Evolutionary conservation across 2,113 vertebrate genomes (phyloP).

Genomic region (Brachyistius frenatus): DNA sequence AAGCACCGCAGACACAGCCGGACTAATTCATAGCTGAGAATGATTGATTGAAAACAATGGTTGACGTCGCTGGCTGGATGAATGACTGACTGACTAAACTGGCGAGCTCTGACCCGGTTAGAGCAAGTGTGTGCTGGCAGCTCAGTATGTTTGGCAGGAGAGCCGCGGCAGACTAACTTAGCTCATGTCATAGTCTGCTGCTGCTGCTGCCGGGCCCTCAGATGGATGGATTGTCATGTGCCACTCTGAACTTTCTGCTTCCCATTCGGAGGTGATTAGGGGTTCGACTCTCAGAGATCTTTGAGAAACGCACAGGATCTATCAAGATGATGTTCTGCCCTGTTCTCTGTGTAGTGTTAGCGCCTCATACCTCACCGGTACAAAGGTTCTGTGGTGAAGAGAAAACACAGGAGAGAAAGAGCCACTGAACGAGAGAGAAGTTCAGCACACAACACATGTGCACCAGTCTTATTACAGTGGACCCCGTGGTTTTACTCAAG

Average conservation of each 20-base stretch:
- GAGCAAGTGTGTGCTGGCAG: slow-evolving; percentile 57
- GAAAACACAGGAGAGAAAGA: slow-evolving; percentile 16
- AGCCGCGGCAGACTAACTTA: slow-evolving; percentile 23
- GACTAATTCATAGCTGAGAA: slow-evolving; percentile 45
- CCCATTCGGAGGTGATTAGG: slow-evolving; percentile 43
- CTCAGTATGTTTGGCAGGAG: slow-evolving; percentile 16
- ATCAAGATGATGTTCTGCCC: slow-evolving; percentile 19
- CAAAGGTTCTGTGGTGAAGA: not conserved
- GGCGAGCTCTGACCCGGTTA: slow-evolving; percentile 37
- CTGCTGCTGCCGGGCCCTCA: slow-evolving; percentile 41
- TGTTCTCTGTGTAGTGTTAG: slow-evolving; percentile 31
- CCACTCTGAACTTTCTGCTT: slow-evolving; percentile 49
- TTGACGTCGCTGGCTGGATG: slow-evolving; percentile 37
- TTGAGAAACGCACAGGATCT: slow-evolving; percentile 38
- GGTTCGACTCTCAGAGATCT: not conserved
- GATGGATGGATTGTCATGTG: slow-evolving; percentile 51
- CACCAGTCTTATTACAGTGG: slow-evolving; percentile 24
- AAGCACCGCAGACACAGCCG: slow-evolving; percentile 20
- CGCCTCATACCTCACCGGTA: slow-evolving; percentile 34
- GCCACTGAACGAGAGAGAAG: slow-evolving; percentile 24
- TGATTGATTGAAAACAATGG: slow-evolving; percentile 63
- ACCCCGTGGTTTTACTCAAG: slow-evolving; percentile 39
- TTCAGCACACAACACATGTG: slow-evolving; percentile 57
- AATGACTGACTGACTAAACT: slow-evolving; percentile 49
- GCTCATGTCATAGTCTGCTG: slow-evolving; percentile 28